These are phyloP conservation scores for Microctonus hyperodae DNA, from an alignment of 2,888 invertebrate genomes.

Conservation along the genomic window DNA sequence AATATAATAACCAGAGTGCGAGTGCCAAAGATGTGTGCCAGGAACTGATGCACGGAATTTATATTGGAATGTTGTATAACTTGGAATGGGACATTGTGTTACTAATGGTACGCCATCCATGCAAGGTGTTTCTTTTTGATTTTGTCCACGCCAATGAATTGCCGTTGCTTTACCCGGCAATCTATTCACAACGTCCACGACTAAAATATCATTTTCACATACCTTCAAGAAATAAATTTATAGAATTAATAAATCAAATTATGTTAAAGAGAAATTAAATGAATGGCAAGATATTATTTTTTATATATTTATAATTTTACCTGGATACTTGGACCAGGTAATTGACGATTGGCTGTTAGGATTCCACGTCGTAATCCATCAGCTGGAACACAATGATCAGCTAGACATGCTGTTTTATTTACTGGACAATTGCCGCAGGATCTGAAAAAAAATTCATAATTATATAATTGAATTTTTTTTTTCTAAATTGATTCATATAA, in stretches of 20 bases:
- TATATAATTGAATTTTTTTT: too few species aligned
- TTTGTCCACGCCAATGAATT: constrained; percentile 80
- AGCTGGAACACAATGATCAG: constrained; percentile 71
- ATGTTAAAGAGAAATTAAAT: too few species aligned
- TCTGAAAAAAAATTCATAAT: too few species aligned
- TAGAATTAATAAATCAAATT: background rate
- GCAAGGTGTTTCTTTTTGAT: constrained; percentile 71
- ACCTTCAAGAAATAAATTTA: constrained; percentile 64
- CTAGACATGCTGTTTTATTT: constrained; percentile 69
- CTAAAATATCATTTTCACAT: constrained; percentile 75
- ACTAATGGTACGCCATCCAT: constrained; percentile 82
- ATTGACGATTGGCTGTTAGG: constrained; percentile 72
- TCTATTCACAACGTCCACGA: constrained; percentile 77
- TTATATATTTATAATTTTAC: constrained; percentile 53
- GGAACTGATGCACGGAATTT: constrained; percentile 73
- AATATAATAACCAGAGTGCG: constrained; percentile 63
- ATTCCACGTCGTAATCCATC: constrained; percentile 72
- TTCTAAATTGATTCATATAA: too few species aligned
- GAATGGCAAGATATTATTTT: constrained; percentile 21
- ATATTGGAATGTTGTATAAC: constrained; percentile 75
- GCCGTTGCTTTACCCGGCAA: constrained; percentile 73
- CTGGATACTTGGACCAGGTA: constrained; percentile 75
- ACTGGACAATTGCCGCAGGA: constrained; percentile 73
- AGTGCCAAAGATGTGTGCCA: constrained; percentile 79
- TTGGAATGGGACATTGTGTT: constrained; percentile 78